Evolutionary conservation across 2,113 vertebrate genomes (phyloP).

Genomic region (Erythrolamprus reginae): DNA sequence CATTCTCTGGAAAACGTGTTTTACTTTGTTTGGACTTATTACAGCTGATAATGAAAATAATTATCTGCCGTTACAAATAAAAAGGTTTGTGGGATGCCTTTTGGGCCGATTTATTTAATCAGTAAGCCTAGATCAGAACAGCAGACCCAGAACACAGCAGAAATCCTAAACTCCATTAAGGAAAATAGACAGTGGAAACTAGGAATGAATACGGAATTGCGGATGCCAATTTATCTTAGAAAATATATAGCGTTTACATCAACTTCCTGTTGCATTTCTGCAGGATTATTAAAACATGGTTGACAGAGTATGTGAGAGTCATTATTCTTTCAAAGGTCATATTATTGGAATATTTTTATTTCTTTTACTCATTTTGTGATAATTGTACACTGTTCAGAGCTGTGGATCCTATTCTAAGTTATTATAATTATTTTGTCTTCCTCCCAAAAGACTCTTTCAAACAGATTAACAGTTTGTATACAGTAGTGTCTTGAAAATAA

Average conservation of each 20-base stretch:
- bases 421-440: not conserved
- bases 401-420: not conserved
- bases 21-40: too few relatives aligned
- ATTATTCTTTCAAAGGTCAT: not conserved
- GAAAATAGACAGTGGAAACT: not conserved
- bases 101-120: too few relatives aligned
- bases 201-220: not conserved
- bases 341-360: not conserved
- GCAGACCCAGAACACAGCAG: not conserved
- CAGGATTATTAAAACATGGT: not conserved
- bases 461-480: not conserved
- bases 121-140: too few relatives aligned
- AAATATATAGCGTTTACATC: not conserved
- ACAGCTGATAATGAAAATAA: too few relatives aligned
- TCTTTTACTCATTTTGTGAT: not conserved
- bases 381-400: not conserved
- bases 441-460: not conserved
- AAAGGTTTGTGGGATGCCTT: too few relatives aligned
- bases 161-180: not conserved
- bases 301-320: not conserved
- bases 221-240: not conserved
- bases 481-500: not conserved
- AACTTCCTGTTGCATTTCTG: not conserved
- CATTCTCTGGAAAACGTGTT: too few relatives aligned
- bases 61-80: too few relatives aligned